Evolutionary conservation across 2,113 vertebrate species (phyloP).

Genomic region (Tringa solitaria): DNA sequence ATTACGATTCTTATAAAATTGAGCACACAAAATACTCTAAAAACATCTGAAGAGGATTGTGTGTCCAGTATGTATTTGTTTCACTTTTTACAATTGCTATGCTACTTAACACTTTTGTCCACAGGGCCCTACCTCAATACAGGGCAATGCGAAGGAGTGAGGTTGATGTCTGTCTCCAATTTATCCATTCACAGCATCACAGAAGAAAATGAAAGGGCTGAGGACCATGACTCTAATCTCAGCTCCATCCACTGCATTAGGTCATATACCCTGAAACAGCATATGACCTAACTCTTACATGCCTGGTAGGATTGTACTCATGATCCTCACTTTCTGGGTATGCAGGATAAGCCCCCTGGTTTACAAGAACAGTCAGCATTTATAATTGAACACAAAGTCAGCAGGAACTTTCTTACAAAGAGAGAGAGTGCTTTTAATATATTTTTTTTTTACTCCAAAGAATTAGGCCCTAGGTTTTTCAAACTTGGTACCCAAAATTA

Average conservation of each 20-base stretch:
- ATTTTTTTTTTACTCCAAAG: not conserved
- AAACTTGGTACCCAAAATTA: not conserved
- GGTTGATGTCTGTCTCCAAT: not conserved
- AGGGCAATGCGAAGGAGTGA: not conserved
- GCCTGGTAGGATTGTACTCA: fast-evolving
- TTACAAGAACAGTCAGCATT: not conserved
- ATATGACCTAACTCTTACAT: not conserved
- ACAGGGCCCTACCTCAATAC: not conserved
- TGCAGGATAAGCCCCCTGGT: not conserved
- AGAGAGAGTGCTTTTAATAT: not conserved
- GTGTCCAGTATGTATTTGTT: not conserved
- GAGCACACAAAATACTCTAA: not conserved
- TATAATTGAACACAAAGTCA: not conserved
- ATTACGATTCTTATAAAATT: not conserved
- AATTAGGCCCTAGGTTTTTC: not conserved
- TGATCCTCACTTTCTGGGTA: not conserved
- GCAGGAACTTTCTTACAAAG: not conserved
- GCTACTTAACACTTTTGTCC: not conserved
- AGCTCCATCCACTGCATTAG: not conserved
- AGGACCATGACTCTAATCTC: not conserved
- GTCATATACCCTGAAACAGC: not conserved
- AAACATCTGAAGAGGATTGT: not conserved
- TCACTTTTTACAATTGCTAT: not conserved
- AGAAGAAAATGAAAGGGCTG: not conserved
- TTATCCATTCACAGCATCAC: not conserved